Conservation (phyloP, 2,888 invertebrate genomes). For the Drosophila emarginata region DNA sequence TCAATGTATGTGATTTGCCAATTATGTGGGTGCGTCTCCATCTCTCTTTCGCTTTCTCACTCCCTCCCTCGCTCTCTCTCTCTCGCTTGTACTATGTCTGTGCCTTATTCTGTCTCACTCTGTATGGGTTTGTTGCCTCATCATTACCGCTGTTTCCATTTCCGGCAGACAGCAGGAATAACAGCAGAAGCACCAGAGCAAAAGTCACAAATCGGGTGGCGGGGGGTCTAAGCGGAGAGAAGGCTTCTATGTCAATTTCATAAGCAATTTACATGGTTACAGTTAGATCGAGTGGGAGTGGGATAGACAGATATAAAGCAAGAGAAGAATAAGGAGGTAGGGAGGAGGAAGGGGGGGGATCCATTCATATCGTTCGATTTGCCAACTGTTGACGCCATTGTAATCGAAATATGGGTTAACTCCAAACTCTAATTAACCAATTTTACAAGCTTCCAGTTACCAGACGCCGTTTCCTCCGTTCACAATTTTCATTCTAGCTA, state of each 20-base stretch:
- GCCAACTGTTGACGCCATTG: conserved; percentile 71
- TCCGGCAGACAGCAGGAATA: conserved; percentile 71
- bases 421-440: conserved; percentile 68
- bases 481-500: conserved; percentile 46
- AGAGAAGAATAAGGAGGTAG: neutral
- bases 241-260: conserved; percentile 74
- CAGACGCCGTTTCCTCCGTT: neutral
- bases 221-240: conserved; percentile 8
- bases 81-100: neutral
- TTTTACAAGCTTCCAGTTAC: conserved; percentile 42
- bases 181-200: conserved; percentile 34
- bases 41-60: neutral
- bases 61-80: neutral
- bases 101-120: neutral
- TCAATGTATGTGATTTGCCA: conserved; percentile 78
- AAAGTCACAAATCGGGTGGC: neutral
- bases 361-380: conserved; percentile 57
- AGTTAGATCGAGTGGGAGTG: conserved; percentile 10
- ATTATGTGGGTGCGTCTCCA: conserved; percentile 63
- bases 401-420: conserved; percentile 21
- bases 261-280: conserved; percentile 76
- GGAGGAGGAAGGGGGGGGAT: neutral
- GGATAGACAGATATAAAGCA: neutral
- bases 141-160: conserved; percentile 78
- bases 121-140: conserved; percentile 60